Percentiles rank a stretch among this genome's conserved stretches.
phyloP scores from a whole-genome alignment of 2,888 invertebrate species.

The Drosophila pseudotakahashii region DNA sequence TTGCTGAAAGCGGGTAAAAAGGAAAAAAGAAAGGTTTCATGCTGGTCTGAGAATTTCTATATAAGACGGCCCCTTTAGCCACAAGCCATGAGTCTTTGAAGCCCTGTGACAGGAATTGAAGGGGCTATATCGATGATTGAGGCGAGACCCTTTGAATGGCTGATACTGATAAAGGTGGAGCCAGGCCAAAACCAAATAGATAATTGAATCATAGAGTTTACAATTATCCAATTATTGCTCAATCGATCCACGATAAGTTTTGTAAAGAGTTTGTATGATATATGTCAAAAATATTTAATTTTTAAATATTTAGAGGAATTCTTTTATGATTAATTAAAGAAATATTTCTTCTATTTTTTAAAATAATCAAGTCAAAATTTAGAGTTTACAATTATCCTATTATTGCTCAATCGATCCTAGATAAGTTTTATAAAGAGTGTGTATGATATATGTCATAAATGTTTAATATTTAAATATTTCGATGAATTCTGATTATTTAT shows the following conservation, averaged over 20 bases:
- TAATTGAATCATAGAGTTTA: not conserved
- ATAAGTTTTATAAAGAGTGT: too few species aligned
- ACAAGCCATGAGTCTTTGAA: not conserved
- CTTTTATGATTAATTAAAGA: too few species aligned
- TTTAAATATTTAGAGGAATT: not conserved
- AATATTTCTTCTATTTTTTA: not conserved
- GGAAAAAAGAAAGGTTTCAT: not conserved
- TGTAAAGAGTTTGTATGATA: not conserved
- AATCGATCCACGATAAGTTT: not conserved
- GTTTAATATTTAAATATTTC: too few species aligned
- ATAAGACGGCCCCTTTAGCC: conserved; percentile 4
- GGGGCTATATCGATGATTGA: not conserved
- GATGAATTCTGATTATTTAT: too few species aligned
- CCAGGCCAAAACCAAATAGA: not conserved
- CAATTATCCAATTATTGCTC: conserved; percentile 4
- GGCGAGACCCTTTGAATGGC: not conserved
- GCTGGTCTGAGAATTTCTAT: conserved; percentile 5
- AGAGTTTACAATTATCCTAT: too few species aligned
- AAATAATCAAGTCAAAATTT: too few species aligned
- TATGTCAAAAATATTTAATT: not conserved
- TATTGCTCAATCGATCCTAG: too few species aligned
- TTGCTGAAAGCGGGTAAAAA: conserved; percentile 12
- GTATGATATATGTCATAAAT: too few species aligned
- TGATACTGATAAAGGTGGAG: not conserved
- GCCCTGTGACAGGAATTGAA: not conserved